These are phyloP conservation scores for Pachyuromys duprasi DNA, from an alignment of 2,797 vertebrate genomes.

Conservation along the genomic window DNA sequence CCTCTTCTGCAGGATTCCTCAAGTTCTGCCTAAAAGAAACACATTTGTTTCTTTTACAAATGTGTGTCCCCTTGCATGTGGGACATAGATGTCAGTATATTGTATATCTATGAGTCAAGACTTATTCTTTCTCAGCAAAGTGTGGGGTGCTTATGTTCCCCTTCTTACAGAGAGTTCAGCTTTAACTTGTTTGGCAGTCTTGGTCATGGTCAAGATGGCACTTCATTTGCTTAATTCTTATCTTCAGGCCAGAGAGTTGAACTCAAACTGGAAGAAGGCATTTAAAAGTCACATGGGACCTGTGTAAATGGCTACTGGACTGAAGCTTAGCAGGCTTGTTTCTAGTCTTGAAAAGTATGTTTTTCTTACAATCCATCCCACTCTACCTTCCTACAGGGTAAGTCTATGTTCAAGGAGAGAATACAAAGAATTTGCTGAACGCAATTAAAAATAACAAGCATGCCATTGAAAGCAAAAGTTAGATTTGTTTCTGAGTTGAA, in stretches of 20 bases:
- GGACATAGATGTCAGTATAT: background rate
- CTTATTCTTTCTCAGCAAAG: background rate
- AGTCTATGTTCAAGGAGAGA: background rate
- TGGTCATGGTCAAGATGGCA: background rate
- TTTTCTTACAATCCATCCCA: background rate
- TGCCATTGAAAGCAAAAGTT: background rate
- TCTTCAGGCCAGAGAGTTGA: background rate
- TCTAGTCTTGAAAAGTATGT: background rate
- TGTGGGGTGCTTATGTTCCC: too few species aligned
- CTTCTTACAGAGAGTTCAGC: background rate
- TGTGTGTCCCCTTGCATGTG: background rate
- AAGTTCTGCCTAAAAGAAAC: background rate
- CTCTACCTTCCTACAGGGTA: background rate
- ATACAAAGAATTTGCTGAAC: background rate
- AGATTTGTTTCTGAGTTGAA: background rate
- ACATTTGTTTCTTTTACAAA: background rate
- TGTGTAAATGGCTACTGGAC: background rate
- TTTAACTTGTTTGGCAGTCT: background rate
- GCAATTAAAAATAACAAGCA: background rate
- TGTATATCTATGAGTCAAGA: background rate
- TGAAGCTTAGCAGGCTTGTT: background rate
- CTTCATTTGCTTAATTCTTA: slow-evolving; percentile 13
- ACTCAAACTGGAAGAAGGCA: background rate
- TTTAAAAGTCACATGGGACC: slow-evolving; percentile 43
- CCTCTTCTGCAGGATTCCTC: background rate